Conservation (phyloP, 2,888 invertebrate species). For the Eupeodes luniger region DNA sequence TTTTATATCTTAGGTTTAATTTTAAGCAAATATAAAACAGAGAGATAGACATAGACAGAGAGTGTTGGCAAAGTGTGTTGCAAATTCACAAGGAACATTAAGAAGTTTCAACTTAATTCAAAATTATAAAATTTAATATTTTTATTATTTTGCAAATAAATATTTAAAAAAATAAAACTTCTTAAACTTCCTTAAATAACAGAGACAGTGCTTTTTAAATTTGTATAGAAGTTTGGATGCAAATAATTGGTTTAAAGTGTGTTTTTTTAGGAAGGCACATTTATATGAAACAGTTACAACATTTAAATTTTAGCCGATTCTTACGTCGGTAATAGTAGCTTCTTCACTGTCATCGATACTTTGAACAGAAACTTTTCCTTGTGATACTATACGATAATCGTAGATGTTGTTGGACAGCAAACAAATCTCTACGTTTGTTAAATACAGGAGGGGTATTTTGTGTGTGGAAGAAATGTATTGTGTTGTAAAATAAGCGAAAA, state of each 20-base stretch:
- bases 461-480: slow-evolving; percentile 12
- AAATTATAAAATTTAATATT: too few relatives aligned
- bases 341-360: slow-evolving; percentile 96
- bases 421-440: slow-evolving; percentile 87
- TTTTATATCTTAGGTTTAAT: neutral
- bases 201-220: slow-evolving; percentile 1
- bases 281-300: slow-evolving; percentile 7
- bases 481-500: slow-evolving; percentile 28
- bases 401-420: slow-evolving; percentile 90
- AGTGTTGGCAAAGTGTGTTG: slow-evolving; percentile 10
- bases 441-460: slow-evolving; percentile 18
- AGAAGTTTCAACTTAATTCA: neutral
- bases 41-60: neutral
- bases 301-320: slow-evolving; percentile 80
- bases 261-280: slow-evolving; percentile 41
- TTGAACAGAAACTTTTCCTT: slow-evolving; percentile 96
- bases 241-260: slow-evolving; percentile 3
- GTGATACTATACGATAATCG: slow-evolving; percentile 95
- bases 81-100: slow-evolving; percentile 15
- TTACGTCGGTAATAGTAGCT: slow-evolving; percentile 92
- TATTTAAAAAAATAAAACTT: neutral
- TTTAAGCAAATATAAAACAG: neutral
- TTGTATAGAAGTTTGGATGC: neutral
- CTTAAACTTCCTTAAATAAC: slow-evolving; percentile 20
- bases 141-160: too few relatives aligned